phyloP scores from a whole-genome alignment of 2,797 vertebrate species.

The Microctenopoma stevenorrisi region DNA sequence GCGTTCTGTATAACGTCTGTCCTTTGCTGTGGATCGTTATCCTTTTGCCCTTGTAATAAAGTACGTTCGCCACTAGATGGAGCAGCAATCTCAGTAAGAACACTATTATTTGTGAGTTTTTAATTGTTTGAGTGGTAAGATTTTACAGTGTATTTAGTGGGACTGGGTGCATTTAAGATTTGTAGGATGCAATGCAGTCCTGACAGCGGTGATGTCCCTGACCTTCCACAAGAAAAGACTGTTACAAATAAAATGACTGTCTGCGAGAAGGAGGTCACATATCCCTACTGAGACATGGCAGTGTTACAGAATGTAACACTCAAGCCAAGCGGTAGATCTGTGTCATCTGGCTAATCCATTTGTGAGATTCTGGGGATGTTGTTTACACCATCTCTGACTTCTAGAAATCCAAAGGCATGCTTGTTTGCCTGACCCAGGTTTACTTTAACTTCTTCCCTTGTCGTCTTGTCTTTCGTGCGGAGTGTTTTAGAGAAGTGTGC shows the following conservation, averaged over 20 bases:
- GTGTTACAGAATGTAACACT: slow-evolving; percentile 38
- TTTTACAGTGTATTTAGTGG: not conserved
- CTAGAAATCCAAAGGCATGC: slow-evolving; percentile 46
- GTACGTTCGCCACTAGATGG: slow-evolving; percentile 57
- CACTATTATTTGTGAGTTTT: not conserved
- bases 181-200: not conserved
- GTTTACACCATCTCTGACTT: slow-evolving; percentile 41
- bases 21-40: not conserved
- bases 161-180: slow-evolving; percentile 14
- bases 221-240: slow-evolving; percentile 10
- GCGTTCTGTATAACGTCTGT: not conserved
- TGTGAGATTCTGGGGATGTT: slow-evolving; percentile 47
- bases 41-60: slow-evolving; percentile 43
- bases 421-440: slow-evolving; percentile 1
- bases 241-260: slow-evolving; percentile 37
- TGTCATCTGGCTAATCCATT: slow-evolving; percentile 63
- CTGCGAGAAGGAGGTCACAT: slow-evolving; percentile 64
- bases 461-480: not conserved
- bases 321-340: slow-evolving; percentile 60
- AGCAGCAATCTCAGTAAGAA: slow-evolving; percentile 18
- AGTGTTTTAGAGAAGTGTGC: not conserved
- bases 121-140: not conserved
- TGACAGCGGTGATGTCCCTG: not conserved
- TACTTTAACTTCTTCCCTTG: not conserved
- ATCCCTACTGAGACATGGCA: slow-evolving; percentile 62